phyloP scores from a whole-genome alignment of 2,888 invertebrate species.

The Drosophila parthenogenetica region DNA sequence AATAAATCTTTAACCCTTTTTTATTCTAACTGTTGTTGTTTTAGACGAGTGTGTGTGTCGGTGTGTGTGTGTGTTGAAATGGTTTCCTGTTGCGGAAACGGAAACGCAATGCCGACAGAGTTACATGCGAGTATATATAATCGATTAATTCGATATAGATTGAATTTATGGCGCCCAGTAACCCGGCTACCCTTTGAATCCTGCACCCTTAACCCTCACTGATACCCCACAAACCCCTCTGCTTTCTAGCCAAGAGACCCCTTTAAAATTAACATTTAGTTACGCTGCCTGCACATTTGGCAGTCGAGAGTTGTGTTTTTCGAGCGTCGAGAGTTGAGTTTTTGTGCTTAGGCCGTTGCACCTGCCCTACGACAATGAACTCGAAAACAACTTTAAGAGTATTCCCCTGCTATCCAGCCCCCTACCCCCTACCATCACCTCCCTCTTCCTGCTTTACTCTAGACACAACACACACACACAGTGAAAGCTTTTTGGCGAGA shows the following conservation, averaged over 20 bases:
- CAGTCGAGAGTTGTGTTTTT: conserved; percentile 4
- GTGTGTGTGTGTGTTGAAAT: conserved; percentile 50
- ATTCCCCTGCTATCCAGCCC: not conserved
- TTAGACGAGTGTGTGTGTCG: conserved; percentile 25
- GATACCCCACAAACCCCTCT: not conserved
- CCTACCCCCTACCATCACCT: not conserved
- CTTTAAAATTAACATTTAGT: conserved; percentile 48
- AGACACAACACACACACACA: conserved; percentile 32
- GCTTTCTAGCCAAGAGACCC: conserved; percentile 16
- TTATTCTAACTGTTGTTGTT: conserved; percentile 20
- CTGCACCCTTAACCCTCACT: not conserved
- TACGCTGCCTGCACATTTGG: conserved; percentile 39
- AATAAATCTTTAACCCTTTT: conserved; percentile 84
- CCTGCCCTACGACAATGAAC: conserved; percentile 73
- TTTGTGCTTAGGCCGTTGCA: conserved; percentile 64
- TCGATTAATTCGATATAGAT: conserved; percentile 85
- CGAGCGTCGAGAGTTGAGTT: conserved; percentile 12
- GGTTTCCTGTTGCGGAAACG: conserved; percentile 83
- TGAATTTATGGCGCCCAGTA: conserved; percentile 81
- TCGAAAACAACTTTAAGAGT: conserved; percentile 53
- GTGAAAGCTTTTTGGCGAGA: conserved; percentile 43
- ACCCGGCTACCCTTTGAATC: conserved; percentile 2
- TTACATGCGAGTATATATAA: conserved; percentile 77
- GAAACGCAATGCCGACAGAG: conserved; percentile 83
- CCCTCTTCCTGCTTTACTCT: not conserved